Base-by-base conservation (phyloP, 2,113 vertebrate genomes). In the Gymnocephalus cernua region DNA sequence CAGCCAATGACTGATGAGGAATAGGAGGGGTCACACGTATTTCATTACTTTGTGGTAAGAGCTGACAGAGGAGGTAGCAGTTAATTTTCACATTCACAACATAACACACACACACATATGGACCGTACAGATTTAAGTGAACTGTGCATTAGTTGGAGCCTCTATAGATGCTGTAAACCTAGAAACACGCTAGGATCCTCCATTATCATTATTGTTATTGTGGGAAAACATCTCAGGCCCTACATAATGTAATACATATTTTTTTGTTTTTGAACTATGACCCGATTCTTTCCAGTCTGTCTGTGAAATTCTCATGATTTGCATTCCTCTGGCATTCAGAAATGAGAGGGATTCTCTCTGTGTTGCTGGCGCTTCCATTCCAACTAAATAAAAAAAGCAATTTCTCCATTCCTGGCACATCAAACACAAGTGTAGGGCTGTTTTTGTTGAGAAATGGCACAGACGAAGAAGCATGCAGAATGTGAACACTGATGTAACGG, bases 381-480 rank as follows among this genome's bases (percentile, higher is more conserved):
- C 53, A 56, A 27, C 21, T 62, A 27, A 61, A 66, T 59, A 77
- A 77, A 77, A 77, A 74, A 63, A 64, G 19, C 58, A 56, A 29
- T 62, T 62, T 61, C 50, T 65, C 14, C 38, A 12, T 61, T 58
- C 23, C 44, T n/a, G 66, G 32, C 50, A 19, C 50, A 54, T 71
- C 48, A 50, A 29, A 70, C 51, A 50, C 15, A 64, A 70, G 69
- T 44, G 56, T 14, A 18, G 59, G 48, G 58, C 62, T 57, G 18
- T 77, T 77, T 53, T 77, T 47, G 51, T 70, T 62, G 27, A 21
- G 57, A 53, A 78, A 32, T 53, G 10, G 19, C 1, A 8, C 50
- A 48, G 50, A 67, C 29, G 29, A 4, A 10, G 35, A 66, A 67
- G 75, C 65, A 16, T 32, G 19, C 29, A 38, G 25, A 61, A 63